Evolutionary conservation across 2,797 vertebrate genomes (phyloP), one percentile per base, ranked within the genome.

Genomic region (Characodon lateralis): DNA sequence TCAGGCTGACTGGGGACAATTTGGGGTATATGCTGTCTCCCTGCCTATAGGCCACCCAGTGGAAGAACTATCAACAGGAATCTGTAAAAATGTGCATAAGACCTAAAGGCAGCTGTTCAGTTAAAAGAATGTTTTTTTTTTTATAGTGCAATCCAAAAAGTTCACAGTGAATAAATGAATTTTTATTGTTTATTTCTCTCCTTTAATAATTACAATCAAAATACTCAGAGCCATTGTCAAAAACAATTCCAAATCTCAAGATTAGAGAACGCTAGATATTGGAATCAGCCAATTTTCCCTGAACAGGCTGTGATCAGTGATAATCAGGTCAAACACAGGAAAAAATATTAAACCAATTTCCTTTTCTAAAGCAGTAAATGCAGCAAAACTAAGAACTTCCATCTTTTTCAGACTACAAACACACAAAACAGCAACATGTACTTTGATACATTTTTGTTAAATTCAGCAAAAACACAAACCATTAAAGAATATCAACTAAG

Each of bases 1-100:
- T 92, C 83, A 78, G 80, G 88, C 83, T 82, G 87, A 76, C 85
- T 79, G 75, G 87, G 87, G 80, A 84, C 68, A 48, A 39, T 10
- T 81, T 82, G 51, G n/a, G 50, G 50, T 14, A 63, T 28, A 46
- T 66, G 71, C 77, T 72, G 59, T 76, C 70, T 78, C 56, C 68
- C 22, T 63, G 53, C 77, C 80, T 72, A 83, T 76, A 72, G 81
- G 79, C 73, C 74, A 68, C 81, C 80, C 78, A 59, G 9, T 66
- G 63, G 63, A 43, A 43, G 39, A 24, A 43, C 20, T 13, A 12
- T 43, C 20, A 66, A 13, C 41, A 12, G 63, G 63, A 51, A 18
- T 24, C 31, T 20, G 22, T 12, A 22, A 22, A 71, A 53, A 53
- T 22, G 0, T 53, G 16, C 48, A 22, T 18, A 22, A 71, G 8